Evolutionary conservation across 2,888 invertebrate species (phyloP).

Genomic region (Lucinisca nassula): DNA sequence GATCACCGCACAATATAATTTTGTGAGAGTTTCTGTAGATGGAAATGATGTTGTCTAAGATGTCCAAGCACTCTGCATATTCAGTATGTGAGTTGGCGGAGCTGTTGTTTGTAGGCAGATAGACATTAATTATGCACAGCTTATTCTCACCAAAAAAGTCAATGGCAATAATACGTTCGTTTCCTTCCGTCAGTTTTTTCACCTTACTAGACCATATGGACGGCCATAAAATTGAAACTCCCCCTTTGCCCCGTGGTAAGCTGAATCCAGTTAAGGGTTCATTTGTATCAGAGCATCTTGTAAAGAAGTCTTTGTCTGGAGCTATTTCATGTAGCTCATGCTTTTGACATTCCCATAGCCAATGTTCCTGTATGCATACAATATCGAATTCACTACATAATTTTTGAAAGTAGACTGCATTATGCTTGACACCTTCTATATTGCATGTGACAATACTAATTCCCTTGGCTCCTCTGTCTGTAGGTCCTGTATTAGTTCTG

Average conservation of each 20-base stretch:
- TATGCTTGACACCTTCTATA: neutral
- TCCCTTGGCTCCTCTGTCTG: neutral
- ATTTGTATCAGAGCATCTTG: neutral
- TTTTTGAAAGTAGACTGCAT: neutral
- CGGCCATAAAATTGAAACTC: neutral
- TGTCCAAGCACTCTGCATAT: constrained; percentile 7
- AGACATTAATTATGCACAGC: neutral
- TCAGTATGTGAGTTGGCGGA: neutral
- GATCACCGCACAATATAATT: neutral
- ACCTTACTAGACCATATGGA: neutral
- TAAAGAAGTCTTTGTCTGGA: neutral
- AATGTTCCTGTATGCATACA: neutral
- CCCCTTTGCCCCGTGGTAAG: neutral
- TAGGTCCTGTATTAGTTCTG: neutral
- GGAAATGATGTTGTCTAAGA: neutral
- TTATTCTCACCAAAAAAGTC: neutral
- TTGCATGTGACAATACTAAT: neutral
- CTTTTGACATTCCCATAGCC: neutral
- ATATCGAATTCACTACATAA: neutral
- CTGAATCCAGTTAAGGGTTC: neutral
- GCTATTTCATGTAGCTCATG: neutral
- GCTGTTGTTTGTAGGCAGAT: constrained; percentile 9
- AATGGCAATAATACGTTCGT: neutral
- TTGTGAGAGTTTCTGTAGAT: neutral
- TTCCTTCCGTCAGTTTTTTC: neutral